Evolutionary conservation across 2,888 invertebrate genomes (phyloP), one percentile per base, ranked within the genome.

Genomic region (Mimumesa dahlbomi): DNA sequence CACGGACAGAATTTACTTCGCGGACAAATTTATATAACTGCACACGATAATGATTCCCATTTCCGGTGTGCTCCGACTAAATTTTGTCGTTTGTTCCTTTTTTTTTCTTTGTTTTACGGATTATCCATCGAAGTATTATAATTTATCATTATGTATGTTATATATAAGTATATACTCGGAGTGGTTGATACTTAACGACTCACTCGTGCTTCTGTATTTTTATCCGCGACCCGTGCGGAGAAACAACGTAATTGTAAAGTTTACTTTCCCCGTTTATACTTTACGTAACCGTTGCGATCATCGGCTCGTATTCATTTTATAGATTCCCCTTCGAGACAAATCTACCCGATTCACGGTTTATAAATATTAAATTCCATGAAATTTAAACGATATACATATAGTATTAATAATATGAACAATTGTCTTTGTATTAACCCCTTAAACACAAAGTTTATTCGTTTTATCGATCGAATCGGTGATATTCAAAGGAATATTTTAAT

Each of bases 1-100:
- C 31, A 38, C 14, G 34, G 1, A n/a, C n/a, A n/a, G 53, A 59
- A 49, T 54, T 50, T 38, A 61, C 54, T 40, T 52, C 62, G 11
- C 31, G 36, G 45, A 72, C 58, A 48, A 69, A 72, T 72, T 72
- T 70, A 72, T 70, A 65, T 70, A 72, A 72, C 58, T 36, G 58
- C 22, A 5, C 19, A 58, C 29, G 36, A 29, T 43, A 31, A 58
- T 52, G 58, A 64, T 54, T 54, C 54, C 64, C 43, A 72, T 50
- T 72, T 69, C 71, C 64, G 69, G 69, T 54, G 58, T 31, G 57
- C 62, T 63, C 22, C 25, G 43, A 25, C 48, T 42, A 42, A 19
- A 56, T 46, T 69, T 34, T 25, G 50, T 50, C 34, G 25, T 25
- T 25, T 25, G 25, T 25, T 25, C 29, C 34, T 18, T 25, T 48